Percentiles rank a stretch among this genome's conserved stretches.
These are phyloP conservation scores for Molanna angustata DNA, from an alignment of 2,888 invertebrate genomes.

Conservation along the genomic window DNA sequence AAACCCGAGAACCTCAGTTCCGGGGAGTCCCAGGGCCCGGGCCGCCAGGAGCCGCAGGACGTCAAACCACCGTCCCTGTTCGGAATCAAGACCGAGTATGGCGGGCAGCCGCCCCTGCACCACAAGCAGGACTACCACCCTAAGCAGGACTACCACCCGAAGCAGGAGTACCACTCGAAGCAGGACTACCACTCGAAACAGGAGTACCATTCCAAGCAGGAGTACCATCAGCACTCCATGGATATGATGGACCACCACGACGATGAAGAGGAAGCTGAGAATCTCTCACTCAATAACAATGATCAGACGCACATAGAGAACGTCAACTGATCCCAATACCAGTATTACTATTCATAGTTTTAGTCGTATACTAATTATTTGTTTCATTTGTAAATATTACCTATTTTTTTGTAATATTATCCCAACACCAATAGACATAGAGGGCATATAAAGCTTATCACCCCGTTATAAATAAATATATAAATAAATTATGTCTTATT, in stretches of 20 bases:
- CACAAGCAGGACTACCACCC: slow-evolving; percentile 48
- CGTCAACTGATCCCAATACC: not conserved
- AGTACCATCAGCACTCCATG: slow-evolving; percentile 18
- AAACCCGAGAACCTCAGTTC: slow-evolving; percentile 53
- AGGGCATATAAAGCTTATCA: no score
- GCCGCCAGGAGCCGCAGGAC: slow-evolving; percentile 36
- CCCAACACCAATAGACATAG: no score
- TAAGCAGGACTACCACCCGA: slow-evolving; percentile 40
- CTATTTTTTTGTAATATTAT: no score
- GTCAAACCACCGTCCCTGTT: slow-evolving; percentile 53
- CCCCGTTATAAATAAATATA: no score
- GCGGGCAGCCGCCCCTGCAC: slow-evolving; percentile 52
- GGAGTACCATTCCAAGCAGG: slow-evolving; percentile 19
- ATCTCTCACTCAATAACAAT: slow-evolving; percentile 47
- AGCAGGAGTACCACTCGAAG: slow-evolving; percentile 34
- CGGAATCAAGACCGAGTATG: slow-evolving; percentile 44
- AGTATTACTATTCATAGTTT: not conserved
- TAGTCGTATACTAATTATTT: no score
- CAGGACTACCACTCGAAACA: slow-evolving; percentile 23
- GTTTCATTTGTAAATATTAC: no score
- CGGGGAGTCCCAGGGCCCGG: slow-evolving; percentile 16
- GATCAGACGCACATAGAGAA: not conserved
- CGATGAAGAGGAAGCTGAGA: slow-evolving; percentile 45
- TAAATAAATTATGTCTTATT: no score
- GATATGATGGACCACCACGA: slow-evolving; percentile 42